phyloP scores from a whole-genome alignment of 2,113 vertebrate species.

The Psittacula cyanocephala region DNA sequence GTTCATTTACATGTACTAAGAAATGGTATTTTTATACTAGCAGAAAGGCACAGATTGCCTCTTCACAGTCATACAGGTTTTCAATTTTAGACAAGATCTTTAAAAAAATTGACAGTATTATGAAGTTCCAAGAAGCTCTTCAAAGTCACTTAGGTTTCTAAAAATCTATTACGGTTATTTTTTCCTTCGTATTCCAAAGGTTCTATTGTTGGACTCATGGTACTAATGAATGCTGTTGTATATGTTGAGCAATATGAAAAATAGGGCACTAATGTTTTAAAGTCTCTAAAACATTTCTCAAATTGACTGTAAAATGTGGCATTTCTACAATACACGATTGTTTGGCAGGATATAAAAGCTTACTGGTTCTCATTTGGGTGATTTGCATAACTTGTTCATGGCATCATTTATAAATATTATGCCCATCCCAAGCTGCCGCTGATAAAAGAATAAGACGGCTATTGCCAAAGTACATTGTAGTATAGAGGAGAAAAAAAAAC shows the following conservation, averaged over 20 bases:
- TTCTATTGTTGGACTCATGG: background rate
- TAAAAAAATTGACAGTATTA: constrained; percentile 39
- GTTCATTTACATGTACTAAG: constrained; percentile 54
- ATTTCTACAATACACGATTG: constrained; percentile 1
- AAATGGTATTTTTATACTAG: constrained; percentile 17
- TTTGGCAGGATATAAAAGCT: constrained; percentile 59
- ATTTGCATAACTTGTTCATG: constrained; percentile 64
- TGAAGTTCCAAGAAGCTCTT: constrained; percentile 48
- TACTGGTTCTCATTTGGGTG: constrained; percentile 56
- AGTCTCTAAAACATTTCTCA: constrained; percentile 48
- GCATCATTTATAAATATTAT: constrained; percentile 66
- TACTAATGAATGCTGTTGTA: constrained; percentile 2
- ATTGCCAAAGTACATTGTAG: constrained; percentile 20
- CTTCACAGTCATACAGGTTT: constrained; percentile 28
- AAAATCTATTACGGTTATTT: constrained; percentile 26
- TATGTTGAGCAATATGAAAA: constrained; percentile 40
- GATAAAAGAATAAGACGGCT: constrained; percentile 40
- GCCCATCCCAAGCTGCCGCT: constrained; percentile 34
- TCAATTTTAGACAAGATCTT: constrained; percentile 65
- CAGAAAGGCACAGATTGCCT: constrained; percentile 43
- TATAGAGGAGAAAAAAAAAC: background rate
- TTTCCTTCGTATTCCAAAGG: background rate
- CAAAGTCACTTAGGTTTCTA: constrained; percentile 47
- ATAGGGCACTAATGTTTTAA: constrained; percentile 51
- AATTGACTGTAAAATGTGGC: constrained; percentile 63